Conservation (phyloP, 2,113 vertebrate species). For the Pongo abelii region DNA sequence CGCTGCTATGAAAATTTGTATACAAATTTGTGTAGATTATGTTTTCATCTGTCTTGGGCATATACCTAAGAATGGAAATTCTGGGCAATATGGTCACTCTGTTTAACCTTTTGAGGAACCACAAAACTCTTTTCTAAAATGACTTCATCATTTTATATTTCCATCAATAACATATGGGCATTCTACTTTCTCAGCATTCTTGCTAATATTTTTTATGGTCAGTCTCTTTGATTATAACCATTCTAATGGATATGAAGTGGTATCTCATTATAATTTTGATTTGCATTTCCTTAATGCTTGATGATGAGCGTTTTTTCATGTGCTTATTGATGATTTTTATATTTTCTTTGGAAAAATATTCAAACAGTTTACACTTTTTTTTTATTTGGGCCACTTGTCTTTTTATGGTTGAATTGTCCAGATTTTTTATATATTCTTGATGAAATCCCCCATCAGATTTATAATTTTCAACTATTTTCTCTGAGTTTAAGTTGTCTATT, state of each 20-base stretch:
- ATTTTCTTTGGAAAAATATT: not conserved
- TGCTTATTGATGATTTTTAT: not conserved
- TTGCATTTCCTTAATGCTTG: not conserved
- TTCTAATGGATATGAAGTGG: not conserved
- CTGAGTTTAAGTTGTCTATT: not conserved
- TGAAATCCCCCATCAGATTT: not conserved
- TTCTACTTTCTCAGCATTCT: not conserved
- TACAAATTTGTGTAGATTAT: not conserved
- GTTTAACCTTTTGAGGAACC: not conserved
- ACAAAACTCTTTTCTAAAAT: not conserved
- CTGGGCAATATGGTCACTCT: not conserved
- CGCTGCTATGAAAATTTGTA: not conserved
- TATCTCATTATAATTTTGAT: not conserved
- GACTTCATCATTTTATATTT: not conserved
- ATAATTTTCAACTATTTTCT: slow-evolving; percentile 14
- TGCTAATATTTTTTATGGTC: not conserved
- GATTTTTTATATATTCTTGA: not conserved
- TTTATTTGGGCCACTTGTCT: not conserved
- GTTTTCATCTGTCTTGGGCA: not conserved
- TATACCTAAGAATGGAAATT: not conserved
- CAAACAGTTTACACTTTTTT: not conserved
- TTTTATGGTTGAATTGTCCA: not conserved
- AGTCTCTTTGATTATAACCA: not conserved
- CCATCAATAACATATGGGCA: not conserved
- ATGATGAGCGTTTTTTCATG: not conserved